These are phyloP conservation scores for Diloba caeruleocephala DNA, from an alignment of 2,888 invertebrate genomes.

Conservation along the genomic window DNA sequence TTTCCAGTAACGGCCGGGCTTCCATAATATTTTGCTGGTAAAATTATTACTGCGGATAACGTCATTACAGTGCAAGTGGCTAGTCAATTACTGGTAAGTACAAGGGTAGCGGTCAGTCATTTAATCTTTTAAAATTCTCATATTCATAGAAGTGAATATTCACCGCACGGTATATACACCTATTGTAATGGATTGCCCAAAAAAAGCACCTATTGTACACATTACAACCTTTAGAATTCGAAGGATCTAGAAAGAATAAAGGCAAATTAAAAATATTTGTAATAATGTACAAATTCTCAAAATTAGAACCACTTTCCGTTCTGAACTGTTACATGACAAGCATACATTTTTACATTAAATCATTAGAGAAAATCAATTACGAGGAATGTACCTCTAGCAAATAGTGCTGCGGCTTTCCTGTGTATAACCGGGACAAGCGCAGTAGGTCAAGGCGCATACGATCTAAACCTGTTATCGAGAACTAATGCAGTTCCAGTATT, in stretches of 20 bases:
- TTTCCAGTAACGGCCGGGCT: constrained; percentile 8
- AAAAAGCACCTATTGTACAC: too few species aligned
- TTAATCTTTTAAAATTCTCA: too few species aligned
- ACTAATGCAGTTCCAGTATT: constrained; percentile 62
- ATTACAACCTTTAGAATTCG: too few species aligned
- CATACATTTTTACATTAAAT: not conserved
- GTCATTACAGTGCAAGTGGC: constrained; percentile 27
- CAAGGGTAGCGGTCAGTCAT: too few species aligned
- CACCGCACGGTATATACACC: too few species aligned
- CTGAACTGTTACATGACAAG: too few species aligned
- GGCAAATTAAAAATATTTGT: too few species aligned
- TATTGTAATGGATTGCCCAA: too few species aligned
- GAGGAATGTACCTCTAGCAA: constrained; percentile 3
- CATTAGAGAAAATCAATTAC: constrained; percentile 4
- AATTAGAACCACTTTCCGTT: too few species aligned
- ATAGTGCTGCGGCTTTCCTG: constrained; percentile 6
- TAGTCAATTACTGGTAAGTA: constrained; percentile 11
- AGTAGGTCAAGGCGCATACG: constrained; percentile 57
- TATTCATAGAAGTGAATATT: too few species aligned
- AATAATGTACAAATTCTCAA: too few species aligned
- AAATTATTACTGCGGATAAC: constrained; percentile 32
- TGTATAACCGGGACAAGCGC: constrained; percentile 50
- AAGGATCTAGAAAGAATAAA: too few species aligned
- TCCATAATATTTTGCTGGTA: constrained; percentile 30
- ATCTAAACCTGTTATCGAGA: constrained; percentile 65